These are phyloP conservation scores for Erebia ligea DNA, from an alignment of 2,888 invertebrate genomes.

Conservation along the genomic window DNA sequence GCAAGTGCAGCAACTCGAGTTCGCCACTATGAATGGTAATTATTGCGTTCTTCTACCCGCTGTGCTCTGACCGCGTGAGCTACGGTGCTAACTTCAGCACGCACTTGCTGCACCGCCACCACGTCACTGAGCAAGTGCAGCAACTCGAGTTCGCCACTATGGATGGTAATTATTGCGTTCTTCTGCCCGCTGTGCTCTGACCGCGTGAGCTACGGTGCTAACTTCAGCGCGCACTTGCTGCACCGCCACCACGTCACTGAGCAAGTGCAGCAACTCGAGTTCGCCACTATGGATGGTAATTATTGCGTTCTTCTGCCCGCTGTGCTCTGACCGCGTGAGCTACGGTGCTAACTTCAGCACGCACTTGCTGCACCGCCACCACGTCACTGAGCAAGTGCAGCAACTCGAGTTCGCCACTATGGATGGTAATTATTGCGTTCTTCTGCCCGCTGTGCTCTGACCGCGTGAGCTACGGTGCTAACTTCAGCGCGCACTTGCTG, in stretches of 20 bases:
- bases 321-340: constrained; percentile 71
- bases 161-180: constrained; percentile 47
- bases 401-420: constrained; percentile 69
- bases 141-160: constrained; percentile 69
- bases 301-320: constrained; percentile 68
- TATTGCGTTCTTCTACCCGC: constrained; percentile 68
- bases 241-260: too few relatives aligned
- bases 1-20: too few relatives aligned
- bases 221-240: too few relatives aligned
- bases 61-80: constrained; percentile 71
- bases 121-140: constrained; percentile 67
- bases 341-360: constrained; percentile 71
- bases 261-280: too few relatives aligned
- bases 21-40: too few relatives aligned
- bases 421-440: constrained; percentile 47
- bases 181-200: too few relatives aligned
- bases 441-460: too few relatives aligned
- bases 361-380: constrained; percentile 51
- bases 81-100: constrained; percentile 71
- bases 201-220: too few relatives aligned
- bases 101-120: constrained; percentile 51
- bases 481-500: too few relatives aligned
- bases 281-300: too few relatives aligned
- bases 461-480: too few relatives aligned
- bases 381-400: constrained; percentile 67